Evolutionary conservation across 2,888 invertebrate species (phyloP).

Genomic region (Noctua comes): DNA sequence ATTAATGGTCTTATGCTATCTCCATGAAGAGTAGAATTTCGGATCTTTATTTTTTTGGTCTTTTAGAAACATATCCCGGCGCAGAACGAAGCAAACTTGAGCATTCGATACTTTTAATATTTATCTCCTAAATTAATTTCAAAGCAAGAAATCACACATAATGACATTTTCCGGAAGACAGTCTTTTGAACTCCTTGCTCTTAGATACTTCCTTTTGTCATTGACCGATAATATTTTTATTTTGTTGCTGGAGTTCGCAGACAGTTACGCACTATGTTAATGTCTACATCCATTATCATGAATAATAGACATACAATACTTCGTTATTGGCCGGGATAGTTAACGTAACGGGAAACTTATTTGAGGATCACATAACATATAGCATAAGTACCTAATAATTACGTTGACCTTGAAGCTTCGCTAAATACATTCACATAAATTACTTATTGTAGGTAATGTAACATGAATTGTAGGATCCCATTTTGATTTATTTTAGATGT

Average conservation of each 20-base stretch:
- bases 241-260: constrained; percentile 8
- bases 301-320: constrained; percentile 42
- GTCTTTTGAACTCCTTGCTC: neutral
- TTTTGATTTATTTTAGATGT: neutral
- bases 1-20: neutral
- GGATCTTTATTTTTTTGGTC: no score
- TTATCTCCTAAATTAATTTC: neutral
- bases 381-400: neutral
- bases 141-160: neutral
- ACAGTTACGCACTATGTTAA: constrained; percentile 13
- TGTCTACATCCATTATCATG: constrained; percentile 21
- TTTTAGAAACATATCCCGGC: no score
- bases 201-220: constrained; percentile 15
- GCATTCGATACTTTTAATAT: neutral
- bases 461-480: neutral
- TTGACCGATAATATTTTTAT: constrained; percentile 11
- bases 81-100: neutral
- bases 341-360: constrained; percentile 4
- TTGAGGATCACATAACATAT: constrained; percentile 12
- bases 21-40: neutral
- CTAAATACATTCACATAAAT: neutral
- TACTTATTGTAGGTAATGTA: neutral
- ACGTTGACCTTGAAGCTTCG: neutral
- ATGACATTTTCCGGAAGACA: neutral
- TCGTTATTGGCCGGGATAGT: constrained; percentile 13